Percentiles rank a stretch among this genome's conserved stretches.
Conservation (phyloP, 1,140 invertebrate species). For the Drusus annulatus region DNA sequence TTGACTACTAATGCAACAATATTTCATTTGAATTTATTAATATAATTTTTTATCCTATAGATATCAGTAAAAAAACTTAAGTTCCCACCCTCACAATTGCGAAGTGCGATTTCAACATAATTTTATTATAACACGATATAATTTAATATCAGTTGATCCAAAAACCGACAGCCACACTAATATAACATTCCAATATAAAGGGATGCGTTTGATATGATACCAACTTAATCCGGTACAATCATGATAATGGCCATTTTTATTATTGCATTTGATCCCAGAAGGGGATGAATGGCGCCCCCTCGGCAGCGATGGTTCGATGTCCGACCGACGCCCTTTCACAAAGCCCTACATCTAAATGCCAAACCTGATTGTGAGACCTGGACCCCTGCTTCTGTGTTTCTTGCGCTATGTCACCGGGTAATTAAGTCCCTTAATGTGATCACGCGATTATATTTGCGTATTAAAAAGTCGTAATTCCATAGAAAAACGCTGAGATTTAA, state of each 20-base stretch:
- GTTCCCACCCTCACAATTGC: no score
- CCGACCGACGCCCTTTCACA: slow-evolving; percentile 48
- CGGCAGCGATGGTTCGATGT: slow-evolving; percentile 27
- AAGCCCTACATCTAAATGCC: slow-evolving; percentile 45
- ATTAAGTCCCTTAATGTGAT: slow-evolving; percentile 42
- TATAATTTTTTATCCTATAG: no score
- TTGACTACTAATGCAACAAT: no score
- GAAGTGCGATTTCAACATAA: no score
- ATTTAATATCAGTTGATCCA: no score
- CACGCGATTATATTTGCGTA: slow-evolving; percentile 33
- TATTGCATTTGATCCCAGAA: slow-evolving; percentile 52
- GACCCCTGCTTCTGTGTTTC: slow-evolving; percentile 13
- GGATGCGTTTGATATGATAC: slow-evolving; percentile 35
- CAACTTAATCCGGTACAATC: slow-evolving; percentile 56
- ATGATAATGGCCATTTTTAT: slow-evolving; percentile 58
- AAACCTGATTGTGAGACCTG: slow-evolving; percentile 45
- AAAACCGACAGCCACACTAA: neutral
- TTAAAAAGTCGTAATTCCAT: slow-evolving; percentile 26
- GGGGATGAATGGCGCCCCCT: slow-evolving; percentile 21
- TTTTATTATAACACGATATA: no score
- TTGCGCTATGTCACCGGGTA: slow-evolving; percentile 14
- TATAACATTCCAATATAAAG: slow-evolving; percentile 6
- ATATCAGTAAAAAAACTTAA: no score
- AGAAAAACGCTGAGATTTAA: slow-evolving; percentile 1
- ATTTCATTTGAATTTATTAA: no score